Base-by-base conservation (phyloP, 2,113 vertebrate genomes). In the Stigmatopora argus region DNA sequence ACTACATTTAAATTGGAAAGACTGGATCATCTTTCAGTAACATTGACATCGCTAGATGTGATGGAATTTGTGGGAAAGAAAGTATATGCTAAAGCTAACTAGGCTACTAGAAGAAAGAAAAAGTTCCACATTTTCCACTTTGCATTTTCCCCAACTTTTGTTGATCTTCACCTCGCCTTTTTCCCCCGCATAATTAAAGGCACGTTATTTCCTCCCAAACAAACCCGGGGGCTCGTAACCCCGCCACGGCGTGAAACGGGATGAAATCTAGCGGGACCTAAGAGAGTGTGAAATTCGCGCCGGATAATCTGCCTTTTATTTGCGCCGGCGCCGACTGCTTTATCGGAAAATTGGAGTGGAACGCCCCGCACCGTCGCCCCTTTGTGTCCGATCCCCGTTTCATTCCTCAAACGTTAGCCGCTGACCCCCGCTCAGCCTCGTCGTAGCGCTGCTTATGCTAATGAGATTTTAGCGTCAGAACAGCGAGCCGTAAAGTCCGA, bases 201-300 rank as follows among this genome's bases (percentile, higher is more conserved):
- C 26, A 0, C 38, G 76, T 65, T 92, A 88, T 91, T 93, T 92
- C 92, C 91, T 92, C 89, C 89, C 34, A 49, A 52, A 69, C 69
- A 58, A 77, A 44, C 51, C 34, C 46, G 41, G 52, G 34, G 35
- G 90, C 79, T 88, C 86, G 86, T 85, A 84, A 85, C 83, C 85
- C 67, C 75, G 70, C 77, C 86, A 81, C 9, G 87, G 89, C 89
- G 82, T 89, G 89, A 91, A 92, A 90, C 87, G 78, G 87, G 88
- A 91, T 90, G 88, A 90, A 89, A 86, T 90, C 81, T 90, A 90
- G 85, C 83, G 80, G 90, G 89, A 91, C 89, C 88, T 90, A 90
- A 90, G 89, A 84, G 87, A 90, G 87, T 90, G 90, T 91, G 90
- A 91, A 92, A 90, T 91, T 88, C 90, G 90, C 90, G 79, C 79